Percentiles rank a stretch among this genome's conserved stretches.
phyloP scores from a whole-genome alignment of 2,797 vertebrate species.

The Syncerus caffer region DNA sequence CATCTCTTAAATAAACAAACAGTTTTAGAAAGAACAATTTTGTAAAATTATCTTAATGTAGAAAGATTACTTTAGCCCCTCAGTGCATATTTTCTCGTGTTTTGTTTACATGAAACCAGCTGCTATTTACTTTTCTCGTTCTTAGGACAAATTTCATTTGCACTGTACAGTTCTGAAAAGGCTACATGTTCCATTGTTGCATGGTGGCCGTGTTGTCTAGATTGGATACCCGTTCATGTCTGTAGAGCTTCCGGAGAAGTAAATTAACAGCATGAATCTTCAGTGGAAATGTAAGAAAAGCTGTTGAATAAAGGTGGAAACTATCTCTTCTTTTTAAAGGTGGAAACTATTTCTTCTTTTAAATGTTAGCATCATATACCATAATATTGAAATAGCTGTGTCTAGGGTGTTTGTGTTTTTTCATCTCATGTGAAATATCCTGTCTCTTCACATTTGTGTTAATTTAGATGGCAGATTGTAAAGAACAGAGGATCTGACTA shows the following conservation, averaged over 20 bases:
- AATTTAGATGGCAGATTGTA: background rate
- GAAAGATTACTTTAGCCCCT: slow-evolving; percentile 42
- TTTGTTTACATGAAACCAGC: slow-evolving; percentile 60
- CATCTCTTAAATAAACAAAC: slow-evolving; percentile 55
- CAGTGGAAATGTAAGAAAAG: background rate
- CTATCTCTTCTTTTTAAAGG: background rate
- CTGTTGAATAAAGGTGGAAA: background rate
- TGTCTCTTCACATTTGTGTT: background rate
- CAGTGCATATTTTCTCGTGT: slow-evolving; percentile 35
- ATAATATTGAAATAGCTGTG: background rate
- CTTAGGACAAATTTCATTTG: slow-evolving; percentile 12
- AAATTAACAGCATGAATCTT: background rate
- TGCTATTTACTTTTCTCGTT: slow-evolving; percentile 48
- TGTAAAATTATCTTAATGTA: slow-evolving; percentile 57
- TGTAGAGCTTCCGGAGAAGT: background rate
- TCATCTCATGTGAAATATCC: background rate
- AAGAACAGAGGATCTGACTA: background rate
- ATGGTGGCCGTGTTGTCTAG: background rate
- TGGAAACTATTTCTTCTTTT: background rate
- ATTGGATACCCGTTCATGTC: background rate
- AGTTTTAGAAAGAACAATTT: slow-evolving; percentile 55
- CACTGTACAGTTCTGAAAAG: background rate
- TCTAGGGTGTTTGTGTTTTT: background rate
- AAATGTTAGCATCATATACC: background rate
- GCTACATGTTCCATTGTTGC: background rate